phyloP scores from a whole-genome alignment of 2,113 vertebrate species.

The Brachypteracias leptosomus region DNA sequence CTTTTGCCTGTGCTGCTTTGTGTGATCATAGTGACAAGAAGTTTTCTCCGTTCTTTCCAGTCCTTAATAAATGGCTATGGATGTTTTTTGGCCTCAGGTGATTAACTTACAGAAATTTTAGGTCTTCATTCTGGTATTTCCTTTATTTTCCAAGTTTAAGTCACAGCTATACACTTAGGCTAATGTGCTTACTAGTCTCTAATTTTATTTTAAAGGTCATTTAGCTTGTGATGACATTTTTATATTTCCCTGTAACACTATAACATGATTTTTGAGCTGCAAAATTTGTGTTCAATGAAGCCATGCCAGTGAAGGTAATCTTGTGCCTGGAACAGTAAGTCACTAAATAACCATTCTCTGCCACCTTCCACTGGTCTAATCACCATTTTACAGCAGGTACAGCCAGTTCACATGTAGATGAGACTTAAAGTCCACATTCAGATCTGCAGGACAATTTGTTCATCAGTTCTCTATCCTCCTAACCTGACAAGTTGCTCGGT shows the following conservation, averaged over 20 bases:
- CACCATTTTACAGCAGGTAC: background rate
- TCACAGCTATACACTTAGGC: background rate
- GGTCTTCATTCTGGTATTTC: background rate
- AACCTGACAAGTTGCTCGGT: background rate
- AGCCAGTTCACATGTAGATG: background rate
- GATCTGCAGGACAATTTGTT: background rate
- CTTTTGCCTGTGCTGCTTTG: background rate
- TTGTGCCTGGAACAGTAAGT: background rate
- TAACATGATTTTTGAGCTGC: background rate
- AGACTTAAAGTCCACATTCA: background rate
- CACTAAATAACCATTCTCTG: background rate
- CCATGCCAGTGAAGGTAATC: background rate
- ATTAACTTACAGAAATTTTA: background rate
- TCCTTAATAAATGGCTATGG: background rate
- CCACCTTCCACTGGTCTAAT: background rate
- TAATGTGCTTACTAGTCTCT: background rate
- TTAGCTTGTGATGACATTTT: background rate
- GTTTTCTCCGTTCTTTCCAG: background rate
- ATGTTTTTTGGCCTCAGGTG: background rate
- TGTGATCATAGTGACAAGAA: background rate
- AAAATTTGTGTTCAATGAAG: background rate
- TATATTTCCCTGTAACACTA: background rate
- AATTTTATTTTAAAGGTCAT: background rate
- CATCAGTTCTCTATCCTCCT: background rate
- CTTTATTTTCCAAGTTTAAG: background rate